Evolutionary conservation across 2,797 vertebrate genomes (phyloP).

Genomic region (Leptatherina wallacei): DNA sequence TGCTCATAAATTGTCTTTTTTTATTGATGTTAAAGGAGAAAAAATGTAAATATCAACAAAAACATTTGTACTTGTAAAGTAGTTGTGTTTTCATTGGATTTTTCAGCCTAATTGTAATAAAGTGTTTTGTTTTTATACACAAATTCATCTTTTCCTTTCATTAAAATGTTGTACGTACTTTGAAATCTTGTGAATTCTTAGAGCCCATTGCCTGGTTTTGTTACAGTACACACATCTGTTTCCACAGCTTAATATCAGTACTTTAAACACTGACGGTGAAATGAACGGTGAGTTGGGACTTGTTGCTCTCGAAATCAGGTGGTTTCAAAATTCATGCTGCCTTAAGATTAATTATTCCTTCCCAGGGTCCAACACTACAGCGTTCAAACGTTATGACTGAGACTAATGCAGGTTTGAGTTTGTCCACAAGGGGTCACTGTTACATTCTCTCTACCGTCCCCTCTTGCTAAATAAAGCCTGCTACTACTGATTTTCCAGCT

Average conservation of each 20-base stretch:
- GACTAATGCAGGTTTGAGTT: background rate
- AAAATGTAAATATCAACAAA: constrained; percentile 88
- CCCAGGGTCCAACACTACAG: background rate
- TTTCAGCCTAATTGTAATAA: constrained; percentile 93
- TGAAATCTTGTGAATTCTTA: constrained; percentile 57
- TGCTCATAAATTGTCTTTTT: constrained; percentile 78
- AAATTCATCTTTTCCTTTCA: constrained; percentile 69
- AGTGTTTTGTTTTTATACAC: constrained; percentile 93
- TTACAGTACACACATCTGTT: background rate
- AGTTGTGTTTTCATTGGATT: constrained; percentile 91
- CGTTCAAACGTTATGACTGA: no score
- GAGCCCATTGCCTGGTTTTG: background rate
- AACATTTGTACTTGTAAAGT: constrained; percentile 93
- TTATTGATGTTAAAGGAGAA: constrained; percentile 77
- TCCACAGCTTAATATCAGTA: no score
- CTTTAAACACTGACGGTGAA: no score
- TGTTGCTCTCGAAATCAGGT: no score
- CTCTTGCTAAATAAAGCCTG: background rate
- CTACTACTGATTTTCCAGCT: constrained; percentile 60
- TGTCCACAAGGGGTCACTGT: constrained; percentile 60
- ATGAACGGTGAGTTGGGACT: no score
- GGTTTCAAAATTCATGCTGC: no score
- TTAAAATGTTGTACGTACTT: constrained; percentile 66
- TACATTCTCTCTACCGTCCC: constrained; percentile 7
- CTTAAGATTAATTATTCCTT: no score